Evolutionary conservation across 2,113 vertebrate species (phyloP), one percentile per base, ranked within the genome.

Genomic region (Lanius ludovicianus): DNA sequence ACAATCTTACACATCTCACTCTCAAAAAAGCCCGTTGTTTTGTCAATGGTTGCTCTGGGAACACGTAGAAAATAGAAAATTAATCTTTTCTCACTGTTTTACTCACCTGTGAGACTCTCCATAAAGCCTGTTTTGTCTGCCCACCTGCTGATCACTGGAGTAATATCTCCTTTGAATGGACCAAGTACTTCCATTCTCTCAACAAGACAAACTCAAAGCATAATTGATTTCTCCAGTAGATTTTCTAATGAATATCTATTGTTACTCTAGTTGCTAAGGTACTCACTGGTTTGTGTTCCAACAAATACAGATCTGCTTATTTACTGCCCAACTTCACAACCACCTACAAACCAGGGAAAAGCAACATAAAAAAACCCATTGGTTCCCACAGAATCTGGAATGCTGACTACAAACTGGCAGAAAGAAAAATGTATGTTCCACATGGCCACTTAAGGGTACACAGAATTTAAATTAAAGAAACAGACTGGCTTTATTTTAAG

Each of bases 231-330:
- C 92, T 97, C 78, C 37, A 4, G 95, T 92, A 47, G 93, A 93
- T 97, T 97, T 97, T 95, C 89, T 97, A 96, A 96, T 89, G 62
- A 97, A 68, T 97, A 95, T 65, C 69, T 93, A 77, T 71, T 93
- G 75, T 89, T 90, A 55, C 52, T 89, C 57, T 63, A 77, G 44
- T 68, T 96, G 75, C 68, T 95, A 30, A 96, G 95, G 80, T 82
- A 83, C 84, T 90, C 44, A 22, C 59, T 81, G 73, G 80, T 90
- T 87, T 96, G 88, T 92, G 80, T 95, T 91, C 90, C 87, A 94
- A 93, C 92, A 93, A 83, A 78, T 57, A 95, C 27, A 87, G 65
- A 89, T 77, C 67, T 68, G 47, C 67, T 96, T 81, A 76, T 95
- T 95, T 96, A 86, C 49, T 82, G 44, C 17, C 42, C 49, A 49